Percentiles rank a stretch among this genome's conserved stretches.
These are phyloP conservation scores for Conistra vaccinii DNA, from an alignment of 2,888 invertebrate genomes.

Conservation along the genomic window DNA sequence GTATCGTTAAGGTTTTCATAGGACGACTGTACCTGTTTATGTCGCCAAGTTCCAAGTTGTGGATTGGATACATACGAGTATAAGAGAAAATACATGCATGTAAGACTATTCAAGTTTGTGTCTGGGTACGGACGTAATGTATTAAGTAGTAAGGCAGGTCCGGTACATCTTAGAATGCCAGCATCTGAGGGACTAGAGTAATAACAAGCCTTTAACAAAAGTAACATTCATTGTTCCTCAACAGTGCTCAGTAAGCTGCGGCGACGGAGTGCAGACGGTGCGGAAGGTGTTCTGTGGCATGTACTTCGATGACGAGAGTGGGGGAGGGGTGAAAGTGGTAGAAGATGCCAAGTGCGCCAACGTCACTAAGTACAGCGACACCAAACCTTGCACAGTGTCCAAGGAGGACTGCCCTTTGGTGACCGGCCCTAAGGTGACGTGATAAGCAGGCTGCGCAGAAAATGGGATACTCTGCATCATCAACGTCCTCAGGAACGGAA, in stretches of 20 bases:
- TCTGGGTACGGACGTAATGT: not conserved
- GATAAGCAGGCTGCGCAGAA: too few species aligned
- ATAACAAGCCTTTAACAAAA: not conserved
- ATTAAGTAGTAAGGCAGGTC: not conserved
- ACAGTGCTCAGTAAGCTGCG: slow-evolving; percentile 97
- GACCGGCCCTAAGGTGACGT: too few species aligned
- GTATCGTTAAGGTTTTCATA: not conserved
- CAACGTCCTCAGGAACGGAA: too few species aligned
- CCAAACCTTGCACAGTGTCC: slow-evolving; percentile 93
- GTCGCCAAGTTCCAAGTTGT: too few species aligned
- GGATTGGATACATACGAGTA: not conserved
- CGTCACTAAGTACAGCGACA: slow-evolving; percentile 92
- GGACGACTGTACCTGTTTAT: not conserved
- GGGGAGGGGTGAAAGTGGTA: slow-evolving; percentile 90
- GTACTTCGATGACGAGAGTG: slow-evolving; percentile 89
- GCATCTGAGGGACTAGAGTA: not conserved
- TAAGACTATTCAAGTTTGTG: not conserved
- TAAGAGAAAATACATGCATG: not conserved
- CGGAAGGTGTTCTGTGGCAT: slow-evolving; percentile 96
- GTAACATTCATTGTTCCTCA: not conserved
- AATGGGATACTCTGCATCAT: too few species aligned
- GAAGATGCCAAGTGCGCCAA: slow-evolving; percentile 93
- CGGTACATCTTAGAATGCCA: not conserved
- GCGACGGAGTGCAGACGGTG: slow-evolving; percentile 94
- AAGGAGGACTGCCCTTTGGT: slow-evolving; percentile 91